phyloP scores from a whole-genome alignment of 37 sponge, comb jelly and placozoan species.

The Spongia lamella region DNA sequence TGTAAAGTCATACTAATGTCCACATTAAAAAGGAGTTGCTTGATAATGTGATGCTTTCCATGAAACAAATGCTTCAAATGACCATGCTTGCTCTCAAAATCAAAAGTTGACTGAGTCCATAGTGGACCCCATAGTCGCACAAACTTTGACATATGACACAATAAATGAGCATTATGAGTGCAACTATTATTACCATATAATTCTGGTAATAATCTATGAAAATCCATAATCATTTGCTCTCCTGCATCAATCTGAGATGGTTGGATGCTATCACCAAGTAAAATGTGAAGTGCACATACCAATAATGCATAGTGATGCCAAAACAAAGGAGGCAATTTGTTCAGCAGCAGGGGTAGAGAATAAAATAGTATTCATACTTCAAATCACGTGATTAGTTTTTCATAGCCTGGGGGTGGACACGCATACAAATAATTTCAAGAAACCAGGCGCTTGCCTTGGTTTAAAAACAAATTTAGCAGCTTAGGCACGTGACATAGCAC shows the following conservation, averaged over 20 bases:
- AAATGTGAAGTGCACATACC: slow-evolving; percentile 43
- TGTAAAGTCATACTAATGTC: slow-evolving; percentile 25
- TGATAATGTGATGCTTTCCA: slow-evolving; percentile 8
- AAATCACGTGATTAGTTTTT: no score
- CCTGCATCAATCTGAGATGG: slow-evolving; percentile 25
- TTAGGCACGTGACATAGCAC: no score
- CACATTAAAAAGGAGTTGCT: slow-evolving; percentile 29
- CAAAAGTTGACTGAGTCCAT: slow-evolving; percentile 52
- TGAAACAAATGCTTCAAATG: slow-evolving; percentile 15
- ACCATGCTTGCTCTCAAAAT: slow-evolving; percentile 32
- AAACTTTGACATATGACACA: slow-evolving; percentile 32
- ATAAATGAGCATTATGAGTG: slow-evolving; percentile 32
- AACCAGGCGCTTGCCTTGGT: no score
- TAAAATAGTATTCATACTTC: no score
- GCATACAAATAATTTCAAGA: no score
- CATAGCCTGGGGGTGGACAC: no score
- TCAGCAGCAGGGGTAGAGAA: no score
- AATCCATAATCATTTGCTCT: slow-evolving; percentile 34
- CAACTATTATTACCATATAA: slow-evolving; percentile 28
- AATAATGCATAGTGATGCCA: slow-evolving; percentile 37
- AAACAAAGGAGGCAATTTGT: slow-evolving; percentile 5
- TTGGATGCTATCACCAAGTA: slow-evolving; percentile 11
- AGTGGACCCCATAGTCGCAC: slow-evolving; percentile 41
- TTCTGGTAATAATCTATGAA: slow-evolving; percentile 28
- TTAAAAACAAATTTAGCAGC: no score